Evolutionary conservation across 2,888 invertebrate species (phyloP).

Genomic region (Stegana nigrithorax): DNA sequence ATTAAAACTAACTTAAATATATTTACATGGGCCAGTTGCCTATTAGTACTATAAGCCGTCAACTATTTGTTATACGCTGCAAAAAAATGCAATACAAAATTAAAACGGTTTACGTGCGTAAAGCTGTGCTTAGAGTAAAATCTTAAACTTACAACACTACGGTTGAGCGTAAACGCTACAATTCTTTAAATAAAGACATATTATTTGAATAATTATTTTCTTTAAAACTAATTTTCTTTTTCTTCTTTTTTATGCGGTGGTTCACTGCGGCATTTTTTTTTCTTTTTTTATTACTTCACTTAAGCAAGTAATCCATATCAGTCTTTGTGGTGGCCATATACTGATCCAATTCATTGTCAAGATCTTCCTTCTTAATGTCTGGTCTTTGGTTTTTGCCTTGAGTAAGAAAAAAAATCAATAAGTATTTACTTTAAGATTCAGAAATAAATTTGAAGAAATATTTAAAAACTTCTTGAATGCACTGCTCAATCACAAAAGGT

Average conservation of each 20-base stretch:
- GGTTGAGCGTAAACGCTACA: no score
- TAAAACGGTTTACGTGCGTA: no score
- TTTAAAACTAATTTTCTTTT: background rate
- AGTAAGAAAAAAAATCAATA: slow-evolving; percentile 17
- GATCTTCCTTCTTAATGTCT: slow-evolving; percentile 72
- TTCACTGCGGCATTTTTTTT: slow-evolving; percentile 24
- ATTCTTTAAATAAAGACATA: no score
- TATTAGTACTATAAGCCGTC: no score
- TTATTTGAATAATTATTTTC: no score
- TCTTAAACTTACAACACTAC: no score
- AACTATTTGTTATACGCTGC: no score
- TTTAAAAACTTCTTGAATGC: background rate
- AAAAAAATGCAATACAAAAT: no score
- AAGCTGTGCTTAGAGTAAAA: no score
- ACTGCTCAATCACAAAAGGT: background rate
- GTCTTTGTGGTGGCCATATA: slow-evolving; percentile 78
- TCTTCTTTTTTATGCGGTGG: slow-evolving; percentile 38
- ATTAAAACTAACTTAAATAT: no score
- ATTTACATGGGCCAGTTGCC: no score
- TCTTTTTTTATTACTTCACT: slow-evolving; percentile 42
- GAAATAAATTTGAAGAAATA: slow-evolving; percentile 18
- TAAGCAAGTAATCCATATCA: slow-evolving; percentile 57
- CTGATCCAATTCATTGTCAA: slow-evolving; percentile 78
- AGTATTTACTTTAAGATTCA: slow-evolving; percentile 8
- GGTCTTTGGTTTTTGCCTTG: slow-evolving; percentile 46